Evolutionary conservation across 2,797 vertebrate genomes (phyloP), one percentile per base, ranked within the genome.

Genomic region (Lacerta bilineata): DNA sequence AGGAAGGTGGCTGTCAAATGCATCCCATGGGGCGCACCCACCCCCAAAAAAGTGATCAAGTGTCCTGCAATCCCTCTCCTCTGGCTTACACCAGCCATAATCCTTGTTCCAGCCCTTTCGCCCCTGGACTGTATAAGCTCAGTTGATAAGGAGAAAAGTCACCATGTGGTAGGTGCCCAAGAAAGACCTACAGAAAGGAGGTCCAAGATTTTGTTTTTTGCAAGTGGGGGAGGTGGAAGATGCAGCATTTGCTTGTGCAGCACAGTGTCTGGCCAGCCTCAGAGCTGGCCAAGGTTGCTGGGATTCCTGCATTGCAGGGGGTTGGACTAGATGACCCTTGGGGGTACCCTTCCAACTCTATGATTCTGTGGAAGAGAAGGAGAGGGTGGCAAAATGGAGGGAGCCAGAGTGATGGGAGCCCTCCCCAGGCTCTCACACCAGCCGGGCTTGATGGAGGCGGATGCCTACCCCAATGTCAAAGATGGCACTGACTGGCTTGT

Each of bases 401-500:
- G 23, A 75, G 36, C 8, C 15, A 20, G 33, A 41, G 36, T 18
- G 23, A 25, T 1, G 18, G 50, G 3, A 1, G 55, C 29, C 27
- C 46, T 5, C 8, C 10, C 17, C 17, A 25, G 43, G 61, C 36
- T 71, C 91, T 29, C 87, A 43, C 6, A 0, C 33, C 25, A 13
- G n/a, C 61, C 4, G 27, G 4, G 69, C 69, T n/a, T 11, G 50
- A 36, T 2, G 68, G 36, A 8, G 13, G 11, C 66, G 36, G 0
- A 8, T 25, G 93, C 97, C 97, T 96, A 99, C 99, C 98, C 98
- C 98, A 0, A 98, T 95, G 33, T 97, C 93, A 84, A 99, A 98
- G 91, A 98, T 69, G 0, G 98, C 98, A 94, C 98, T 99, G 93
- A 99, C 99, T n/a, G 99, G 99, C 95, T 99, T 99, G 95, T 99